Conservation (phyloP, 2,113 vertebrate genomes). For the Callocephalon fimbriatum region DNA sequence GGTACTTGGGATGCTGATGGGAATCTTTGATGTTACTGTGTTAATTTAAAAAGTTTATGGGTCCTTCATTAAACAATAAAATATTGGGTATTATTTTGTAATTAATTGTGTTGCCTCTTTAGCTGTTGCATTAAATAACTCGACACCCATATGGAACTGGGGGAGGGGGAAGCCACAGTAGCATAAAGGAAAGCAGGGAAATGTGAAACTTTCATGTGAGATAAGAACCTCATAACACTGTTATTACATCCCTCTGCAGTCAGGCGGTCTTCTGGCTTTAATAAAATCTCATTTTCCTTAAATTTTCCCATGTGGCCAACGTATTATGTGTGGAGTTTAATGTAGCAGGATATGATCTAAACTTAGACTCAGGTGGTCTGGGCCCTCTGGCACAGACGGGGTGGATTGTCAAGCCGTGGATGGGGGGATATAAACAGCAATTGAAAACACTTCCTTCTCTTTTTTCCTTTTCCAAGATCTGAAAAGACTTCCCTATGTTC, state of each 20-base stretch:
- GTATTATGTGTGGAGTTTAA: constrained; percentile 72
- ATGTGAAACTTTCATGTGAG: constrained; percentile 67
- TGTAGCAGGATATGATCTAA: constrained; percentile 76
- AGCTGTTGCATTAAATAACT: constrained; percentile 36
- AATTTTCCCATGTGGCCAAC: constrained; percentile 77
- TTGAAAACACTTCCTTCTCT: neutral
- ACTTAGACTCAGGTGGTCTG: constrained; percentile 75
- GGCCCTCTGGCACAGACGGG: constrained; percentile 32
- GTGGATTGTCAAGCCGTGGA: constrained; percentile 7
- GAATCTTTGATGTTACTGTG: constrained; percentile 13
- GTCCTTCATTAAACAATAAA: constrained; percentile 17
- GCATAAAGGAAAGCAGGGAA: constrained; percentile 57
- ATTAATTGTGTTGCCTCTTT: constrained; percentile 39
- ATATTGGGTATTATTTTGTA: neutral
- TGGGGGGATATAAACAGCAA: neutral
- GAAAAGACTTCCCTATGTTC: constrained; percentile 7
- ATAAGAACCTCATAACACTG: constrained; percentile 70
- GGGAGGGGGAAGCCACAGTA: neutral
- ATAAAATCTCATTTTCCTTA: constrained; percentile 80
- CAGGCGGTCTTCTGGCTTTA: constrained; percentile 76
- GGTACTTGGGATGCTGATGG: neutral
- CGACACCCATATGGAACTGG: neutral
- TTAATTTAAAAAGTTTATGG: neutral
- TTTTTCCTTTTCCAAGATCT: neutral
- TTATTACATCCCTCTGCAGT: constrained; percentile 67